These are phyloP conservation scores for Micromys minutus DNA, from an alignment of 2,113 vertebrate species.

Conservation along the genomic window DNA sequence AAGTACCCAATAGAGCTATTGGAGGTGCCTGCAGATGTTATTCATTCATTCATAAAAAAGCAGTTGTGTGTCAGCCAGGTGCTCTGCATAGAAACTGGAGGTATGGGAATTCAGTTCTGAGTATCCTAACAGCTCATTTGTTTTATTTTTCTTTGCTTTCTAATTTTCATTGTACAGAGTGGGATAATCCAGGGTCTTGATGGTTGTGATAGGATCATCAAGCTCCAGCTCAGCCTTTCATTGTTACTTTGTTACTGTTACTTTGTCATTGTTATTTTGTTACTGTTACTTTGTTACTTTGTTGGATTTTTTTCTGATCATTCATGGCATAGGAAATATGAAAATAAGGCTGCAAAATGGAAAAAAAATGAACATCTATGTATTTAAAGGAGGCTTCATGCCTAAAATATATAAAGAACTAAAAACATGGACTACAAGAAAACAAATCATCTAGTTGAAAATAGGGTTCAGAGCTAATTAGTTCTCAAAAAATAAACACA, in stretches of 20 bases:
- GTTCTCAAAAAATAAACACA: background rate
- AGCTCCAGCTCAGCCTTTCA: fast-evolving
- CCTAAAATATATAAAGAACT: background rate
- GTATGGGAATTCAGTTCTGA: background rate
- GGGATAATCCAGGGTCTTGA: background rate
- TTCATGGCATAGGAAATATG: background rate
- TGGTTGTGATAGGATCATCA: fast-evolving
- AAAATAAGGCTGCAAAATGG: background rate
- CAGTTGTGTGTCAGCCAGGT: fast-evolving
- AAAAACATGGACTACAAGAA: background rate
- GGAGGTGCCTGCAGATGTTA: fast-evolving
- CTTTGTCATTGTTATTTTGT: too few relatives aligned
- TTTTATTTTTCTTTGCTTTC: background rate
- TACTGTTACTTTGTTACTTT: background rate
- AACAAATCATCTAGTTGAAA: background rate
- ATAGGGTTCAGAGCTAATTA: background rate
- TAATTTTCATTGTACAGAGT: background rate
- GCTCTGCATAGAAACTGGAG: too few relatives aligned
- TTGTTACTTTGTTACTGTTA: background rate
- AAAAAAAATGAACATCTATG: too few relatives aligned
- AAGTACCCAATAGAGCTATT: background rate
- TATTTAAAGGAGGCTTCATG: background rate
- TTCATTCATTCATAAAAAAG: background rate
- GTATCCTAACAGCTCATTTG: fast-evolving
- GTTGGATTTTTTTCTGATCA: background rate